Evolutionary conservation across 2,888 invertebrate species (phyloP).

Genomic region (Drosophila kuntzei): DNA sequence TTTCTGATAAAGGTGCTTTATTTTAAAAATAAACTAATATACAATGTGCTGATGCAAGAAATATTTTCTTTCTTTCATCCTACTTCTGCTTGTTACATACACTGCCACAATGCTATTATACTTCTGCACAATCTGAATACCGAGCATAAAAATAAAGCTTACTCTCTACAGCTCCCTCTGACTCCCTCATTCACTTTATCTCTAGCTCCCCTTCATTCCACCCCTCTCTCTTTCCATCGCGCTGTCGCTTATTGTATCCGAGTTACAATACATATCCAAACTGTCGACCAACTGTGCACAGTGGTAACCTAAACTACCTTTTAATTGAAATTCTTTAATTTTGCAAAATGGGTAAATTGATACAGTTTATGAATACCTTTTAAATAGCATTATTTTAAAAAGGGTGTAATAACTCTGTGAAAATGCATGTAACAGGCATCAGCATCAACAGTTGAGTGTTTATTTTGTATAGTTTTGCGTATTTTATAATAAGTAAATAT

Average conservation of each 20-base stretch:
- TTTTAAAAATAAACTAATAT: too few relatives aligned
- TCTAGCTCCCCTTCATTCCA: background rate
- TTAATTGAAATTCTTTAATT: constrained; percentile 1
- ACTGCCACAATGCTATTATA: background rate
- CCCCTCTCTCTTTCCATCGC: background rate
- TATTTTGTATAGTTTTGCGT: too few relatives aligned
- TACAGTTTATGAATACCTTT: too few relatives aligned
- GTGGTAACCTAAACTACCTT: constrained; percentile 8
- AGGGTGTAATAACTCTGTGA: background rate
- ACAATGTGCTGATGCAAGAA: too few relatives aligned
- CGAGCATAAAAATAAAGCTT: background rate
- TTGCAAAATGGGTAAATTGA: background rate
- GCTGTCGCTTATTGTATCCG: constrained; percentile 13
- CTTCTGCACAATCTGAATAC: background rate
- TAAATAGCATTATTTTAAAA: too few relatives aligned
- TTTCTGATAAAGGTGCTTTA: too few relatives aligned
- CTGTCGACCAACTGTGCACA: constrained; percentile 12
- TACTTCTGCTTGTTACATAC: background rate
- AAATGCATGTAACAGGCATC: background rate
- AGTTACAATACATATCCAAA: constrained; percentile 6
- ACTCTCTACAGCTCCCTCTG: background rate
- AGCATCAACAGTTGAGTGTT: too few relatives aligned
- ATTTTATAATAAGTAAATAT: too few relatives aligned
- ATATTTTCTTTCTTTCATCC: too few relatives aligned
- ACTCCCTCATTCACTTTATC: background rate